Evolutionary conservation across 2,113 vertebrate species (phyloP).

Genomic region (Tachysurus fulvidraco): DNA sequence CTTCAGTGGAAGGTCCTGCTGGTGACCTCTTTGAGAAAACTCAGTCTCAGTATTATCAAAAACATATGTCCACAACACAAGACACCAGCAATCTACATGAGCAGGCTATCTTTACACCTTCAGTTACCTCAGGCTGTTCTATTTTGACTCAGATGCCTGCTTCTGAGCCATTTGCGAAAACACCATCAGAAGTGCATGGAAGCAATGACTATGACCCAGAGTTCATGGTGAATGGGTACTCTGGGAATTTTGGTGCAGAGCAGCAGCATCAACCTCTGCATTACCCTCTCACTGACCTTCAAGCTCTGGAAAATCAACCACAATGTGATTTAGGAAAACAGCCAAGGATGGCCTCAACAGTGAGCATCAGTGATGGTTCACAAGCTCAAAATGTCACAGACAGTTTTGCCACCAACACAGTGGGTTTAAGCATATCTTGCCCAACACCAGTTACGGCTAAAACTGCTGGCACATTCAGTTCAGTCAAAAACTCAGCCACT

Average conservation of each 20-base stretch:
- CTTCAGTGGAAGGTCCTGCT: conserved; percentile 82
- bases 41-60: conserved; percentile 87
- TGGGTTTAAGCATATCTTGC: conserved; percentile 76
- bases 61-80: conserved; percentile 83
- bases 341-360: conserved; percentile 68
- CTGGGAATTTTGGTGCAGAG: conserved; percentile 66
- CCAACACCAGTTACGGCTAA: conserved; percentile 56
- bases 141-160: conserved; percentile 78
- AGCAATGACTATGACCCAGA: conserved; percentile 71
- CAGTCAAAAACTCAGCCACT: conserved; percentile 61
- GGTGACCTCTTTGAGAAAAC: conserved; percentile 87
- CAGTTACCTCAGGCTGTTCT: conserved; percentile 90
- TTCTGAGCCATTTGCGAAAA: conserved; percentile 78
- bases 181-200: conserved; percentile 69
- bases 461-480: conserved; percentile 63
- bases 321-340: conserved; percentile 64
- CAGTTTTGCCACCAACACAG: conserved; percentile 70
- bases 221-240: conserved; percentile 74
- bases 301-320: conserved; percentile 61
- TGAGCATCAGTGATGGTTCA: conserved; percentile 69
- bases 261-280: conserved; percentile 61
- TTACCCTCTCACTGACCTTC: conserved; percentile 65
- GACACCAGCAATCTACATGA: conserved; percentile 75
- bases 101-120: conserved; percentile 74
- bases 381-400: conserved; percentile 70